Percentiles rank a stretch among this genome's conserved stretches.
phyloP scores from a whole-genome alignment of 2,113 vertebrate genomes.

The Paraplagusia blochii region DNA sequence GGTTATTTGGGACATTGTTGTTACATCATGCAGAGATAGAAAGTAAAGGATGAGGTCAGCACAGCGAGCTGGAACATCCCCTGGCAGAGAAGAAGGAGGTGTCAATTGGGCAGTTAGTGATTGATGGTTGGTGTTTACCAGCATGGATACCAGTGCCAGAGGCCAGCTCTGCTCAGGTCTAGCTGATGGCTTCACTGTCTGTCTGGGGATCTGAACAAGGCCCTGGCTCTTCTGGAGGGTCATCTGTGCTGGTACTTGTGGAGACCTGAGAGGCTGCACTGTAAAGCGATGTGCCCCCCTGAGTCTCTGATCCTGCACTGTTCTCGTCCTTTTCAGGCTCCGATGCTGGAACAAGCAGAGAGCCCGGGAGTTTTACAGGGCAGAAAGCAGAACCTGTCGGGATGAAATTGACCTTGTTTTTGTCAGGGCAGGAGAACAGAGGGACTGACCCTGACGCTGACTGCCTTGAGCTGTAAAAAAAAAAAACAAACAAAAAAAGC shows the following conservation, averaged over 20 bases:
- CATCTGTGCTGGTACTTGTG: slow-evolving; percentile 87
- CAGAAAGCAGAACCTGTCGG: slow-evolving; percentile 97
- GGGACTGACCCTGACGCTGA: slow-evolving; percentile 82
- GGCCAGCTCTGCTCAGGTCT: slow-evolving; percentile 80
- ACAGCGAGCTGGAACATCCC: slow-evolving; percentile 48
- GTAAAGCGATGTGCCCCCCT: slow-evolving; percentile 59
- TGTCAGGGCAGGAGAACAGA: slow-evolving; percentile 98
- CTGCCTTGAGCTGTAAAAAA: slow-evolving; percentile 82
- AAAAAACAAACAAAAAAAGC: neutral
- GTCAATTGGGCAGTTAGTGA: slow-evolving; percentile 49
- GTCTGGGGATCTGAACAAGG: slow-evolving; percentile 71
- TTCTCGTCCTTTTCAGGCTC: slow-evolving; percentile 82
- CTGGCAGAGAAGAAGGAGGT: slow-evolving; percentile 41
- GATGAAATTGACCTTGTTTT: slow-evolving; percentile 99
- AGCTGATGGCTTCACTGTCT: slow-evolving; percentile 84
- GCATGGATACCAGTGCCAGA: slow-evolving; percentile 48
- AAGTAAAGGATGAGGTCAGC: slow-evolving; percentile 30
- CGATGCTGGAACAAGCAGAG: slow-evolving; percentile 75
- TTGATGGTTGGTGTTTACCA: slow-evolving; percentile 33
- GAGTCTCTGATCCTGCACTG: slow-evolving; percentile 62
- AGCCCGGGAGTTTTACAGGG: slow-evolving; percentile 89
- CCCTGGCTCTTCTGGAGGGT: slow-evolving; percentile 71
- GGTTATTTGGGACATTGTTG: slow-evolving; percentile 75
- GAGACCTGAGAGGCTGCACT: slow-evolving; percentile 84
- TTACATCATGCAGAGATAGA: slow-evolving; percentile 85